These are phyloP conservation scores for Cremastinae sp. DNA, from an alignment of 2,888 invertebrate species.

Conservation along the genomic window DNA sequence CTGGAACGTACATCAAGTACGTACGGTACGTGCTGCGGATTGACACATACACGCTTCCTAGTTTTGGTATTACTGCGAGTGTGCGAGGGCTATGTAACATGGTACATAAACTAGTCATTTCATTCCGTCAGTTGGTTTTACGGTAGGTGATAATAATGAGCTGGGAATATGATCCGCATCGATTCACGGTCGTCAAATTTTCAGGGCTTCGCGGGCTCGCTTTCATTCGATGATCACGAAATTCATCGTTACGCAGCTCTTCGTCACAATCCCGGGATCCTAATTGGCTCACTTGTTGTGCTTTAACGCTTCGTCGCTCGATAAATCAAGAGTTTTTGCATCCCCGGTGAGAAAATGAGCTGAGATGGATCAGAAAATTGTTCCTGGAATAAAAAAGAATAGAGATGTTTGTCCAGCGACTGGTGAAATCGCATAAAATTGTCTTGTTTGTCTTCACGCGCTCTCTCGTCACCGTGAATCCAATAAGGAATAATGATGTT, in stretches of 20 bases:
- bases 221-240: conserved; percentile 11
- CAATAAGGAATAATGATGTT: conserved; percentile 52
- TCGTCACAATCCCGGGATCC: conserved; percentile 32
- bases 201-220: background rate
- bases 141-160: no score
- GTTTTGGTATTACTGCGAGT: background rate
- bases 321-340: conserved; percentile 25
- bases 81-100: background rate
- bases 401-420: no score
- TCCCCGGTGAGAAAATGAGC: conserved; percentile 11
- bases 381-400: no score
- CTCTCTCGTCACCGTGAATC: conserved; percentile 29
- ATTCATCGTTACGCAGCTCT: conserved; percentile 15
- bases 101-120: background rate
- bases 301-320: conserved; percentile 4
- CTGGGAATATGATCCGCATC: no score
- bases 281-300: conserved; percentile 44
- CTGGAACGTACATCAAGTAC: conserved; percentile 25
- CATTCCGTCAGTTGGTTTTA: no score
- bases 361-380: conserved; percentile 10
- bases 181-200: no score
- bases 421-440: no score
- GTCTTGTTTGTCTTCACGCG: conserved; percentile 16
- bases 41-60: conserved; percentile 25
- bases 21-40: conserved; percentile 28